Percentiles rank a stretch among this genome's conserved stretches.
These are phyloP conservation scores for Callionymus lyra DNA, from an alignment of 2,113 vertebrate genomes.

Conservation along the genomic window DNA sequence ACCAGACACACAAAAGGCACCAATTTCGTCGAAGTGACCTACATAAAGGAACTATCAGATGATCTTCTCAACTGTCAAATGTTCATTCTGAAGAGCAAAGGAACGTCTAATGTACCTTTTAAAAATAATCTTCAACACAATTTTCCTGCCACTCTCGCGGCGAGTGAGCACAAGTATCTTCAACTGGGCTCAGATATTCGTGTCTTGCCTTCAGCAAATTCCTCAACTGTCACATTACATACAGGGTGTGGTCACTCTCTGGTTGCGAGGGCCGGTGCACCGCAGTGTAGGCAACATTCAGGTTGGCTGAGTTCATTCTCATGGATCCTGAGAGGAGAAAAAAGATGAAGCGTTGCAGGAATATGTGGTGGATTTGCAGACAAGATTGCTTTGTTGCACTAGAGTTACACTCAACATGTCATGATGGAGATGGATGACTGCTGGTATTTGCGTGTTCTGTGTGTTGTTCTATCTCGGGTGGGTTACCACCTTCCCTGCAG, in stretches of 20 bases:
- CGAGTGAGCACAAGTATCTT: constrained; percentile 36
- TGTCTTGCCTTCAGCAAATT: constrained; percentile 57
- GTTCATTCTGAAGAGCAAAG: no score
- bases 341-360: background rate
- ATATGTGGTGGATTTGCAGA: background rate
- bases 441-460: constrained; percentile 19
- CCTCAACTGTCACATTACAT: constrained; percentile 48
- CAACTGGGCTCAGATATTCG: constrained; percentile 55
- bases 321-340: constrained; percentile 7
- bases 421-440: background rate
- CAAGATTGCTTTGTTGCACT: no score
- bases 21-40: no score
- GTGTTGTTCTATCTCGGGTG: constrained; percentile 8
- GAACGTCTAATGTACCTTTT: no score
- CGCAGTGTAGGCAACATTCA: constrained; percentile 1
- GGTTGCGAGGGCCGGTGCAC: constrained; percentile 6
- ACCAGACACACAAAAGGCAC: no score
- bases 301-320: constrained; percentile 9
- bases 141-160: constrained; percentile 26
- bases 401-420: no score
- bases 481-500: constrained; percentile 48
- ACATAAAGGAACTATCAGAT: no score
- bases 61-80: no score
- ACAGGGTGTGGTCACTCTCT: constrained; percentile 41
- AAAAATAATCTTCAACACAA: constrained; percentile 2